Percentiles rank a stretch among this genome's conserved stretches.
Evolutionary conservation across 2,797 vertebrate species (phyloP).

Genomic region (Alouatta caraya): DNA sequence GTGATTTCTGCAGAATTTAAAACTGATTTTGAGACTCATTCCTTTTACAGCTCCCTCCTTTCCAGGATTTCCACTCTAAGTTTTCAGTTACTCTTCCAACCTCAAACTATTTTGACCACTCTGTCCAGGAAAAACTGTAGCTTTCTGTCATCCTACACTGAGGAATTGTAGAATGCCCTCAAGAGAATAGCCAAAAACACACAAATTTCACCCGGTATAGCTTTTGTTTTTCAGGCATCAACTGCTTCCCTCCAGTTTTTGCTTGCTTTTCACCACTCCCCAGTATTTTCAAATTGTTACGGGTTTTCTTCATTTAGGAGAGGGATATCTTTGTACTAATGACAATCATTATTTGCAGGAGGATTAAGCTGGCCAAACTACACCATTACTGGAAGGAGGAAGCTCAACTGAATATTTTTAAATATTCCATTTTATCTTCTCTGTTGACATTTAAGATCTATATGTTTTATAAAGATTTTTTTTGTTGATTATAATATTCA

Average conservation of each 20-base stretch:
- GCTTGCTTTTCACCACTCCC: neutral
- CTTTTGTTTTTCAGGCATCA: neutral
- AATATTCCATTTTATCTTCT: constrained; percentile 4
- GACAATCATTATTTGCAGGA: constrained; percentile 26
- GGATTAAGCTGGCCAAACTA: neutral
- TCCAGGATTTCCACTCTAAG: neutral
- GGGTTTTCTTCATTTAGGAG: neutral
- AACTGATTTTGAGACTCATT: neutral
- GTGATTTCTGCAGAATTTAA: neutral
- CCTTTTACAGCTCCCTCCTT: neutral
- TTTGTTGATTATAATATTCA: neutral
- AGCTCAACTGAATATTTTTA: neutral
- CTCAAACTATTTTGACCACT: neutral
- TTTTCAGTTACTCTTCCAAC: neutral
- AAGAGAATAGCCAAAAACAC: neutral
- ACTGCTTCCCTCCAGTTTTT: neutral
- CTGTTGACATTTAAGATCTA: neutral
- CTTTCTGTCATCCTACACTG: neutral
- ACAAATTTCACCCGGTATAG: neutral
- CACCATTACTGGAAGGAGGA: neutral
- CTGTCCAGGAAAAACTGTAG: neutral
- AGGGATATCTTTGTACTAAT: neutral
- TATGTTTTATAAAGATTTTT: neutral
- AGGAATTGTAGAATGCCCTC: neutral
- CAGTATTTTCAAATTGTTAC: neutral